Conservation (phyloP, 2,113 vertebrate species). For the Cynopterus brachyotis region DNA sequence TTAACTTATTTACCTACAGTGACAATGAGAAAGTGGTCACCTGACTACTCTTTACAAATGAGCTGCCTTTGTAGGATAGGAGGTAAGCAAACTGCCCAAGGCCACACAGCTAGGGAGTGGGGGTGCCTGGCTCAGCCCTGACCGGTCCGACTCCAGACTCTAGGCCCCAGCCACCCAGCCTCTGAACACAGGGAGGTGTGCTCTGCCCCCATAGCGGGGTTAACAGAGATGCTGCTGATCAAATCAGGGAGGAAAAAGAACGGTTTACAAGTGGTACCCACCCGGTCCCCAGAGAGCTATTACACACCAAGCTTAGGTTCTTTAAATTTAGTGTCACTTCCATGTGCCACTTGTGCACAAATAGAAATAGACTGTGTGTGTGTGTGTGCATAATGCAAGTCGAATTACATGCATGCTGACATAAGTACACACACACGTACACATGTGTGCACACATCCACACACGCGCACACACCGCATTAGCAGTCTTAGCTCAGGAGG, state of each 20-base stretch:
- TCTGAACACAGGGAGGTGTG: fast-evolving
- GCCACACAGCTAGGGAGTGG: background rate
- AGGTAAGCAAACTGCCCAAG: no score
- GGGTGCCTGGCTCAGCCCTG: background rate
- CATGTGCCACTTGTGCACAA: background rate
- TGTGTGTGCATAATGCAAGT: background rate
- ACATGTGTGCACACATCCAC: fast-evolving
- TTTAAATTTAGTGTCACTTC: background rate
- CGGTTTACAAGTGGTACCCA: fast-evolving
- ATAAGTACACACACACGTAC: no score
- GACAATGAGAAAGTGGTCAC: background rate
- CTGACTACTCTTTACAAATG: background rate
- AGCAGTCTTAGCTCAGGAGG: background rate
- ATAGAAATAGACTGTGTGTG: background rate
- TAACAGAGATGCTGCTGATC: fast-evolving
- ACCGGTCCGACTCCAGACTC: no score
- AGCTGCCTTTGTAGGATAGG: background rate
- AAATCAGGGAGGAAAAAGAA: background rate
- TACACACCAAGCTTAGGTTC: background rate
- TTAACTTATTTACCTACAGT: background rate
- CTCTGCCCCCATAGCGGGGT: fast-evolving
- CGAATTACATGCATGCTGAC: background rate
- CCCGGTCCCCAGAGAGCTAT: no score
- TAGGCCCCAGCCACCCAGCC: background rate
- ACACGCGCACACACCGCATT: fast-evolving